Evolutionary conservation across 37 sponge, comb jelly and placozoan genomes (phyloP).

Genomic region (Chondrosia reniformis): DNA sequence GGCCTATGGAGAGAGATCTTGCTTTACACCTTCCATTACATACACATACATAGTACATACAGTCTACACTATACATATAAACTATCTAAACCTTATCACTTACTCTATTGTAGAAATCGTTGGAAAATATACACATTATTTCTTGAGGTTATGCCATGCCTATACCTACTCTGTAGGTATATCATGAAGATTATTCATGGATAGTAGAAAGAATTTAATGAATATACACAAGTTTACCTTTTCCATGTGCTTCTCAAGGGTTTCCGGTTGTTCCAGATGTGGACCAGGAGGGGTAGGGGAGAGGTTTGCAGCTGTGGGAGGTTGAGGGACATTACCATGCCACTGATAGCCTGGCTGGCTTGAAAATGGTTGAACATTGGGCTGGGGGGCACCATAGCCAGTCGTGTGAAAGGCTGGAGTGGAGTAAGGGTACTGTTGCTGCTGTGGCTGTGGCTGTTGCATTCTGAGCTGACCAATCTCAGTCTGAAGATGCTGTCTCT

Average conservation of each 20-base stretch:
- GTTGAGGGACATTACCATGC: background rate
- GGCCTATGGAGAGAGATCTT: constrained; percentile 58
- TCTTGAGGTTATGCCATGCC: too few relatives aligned
- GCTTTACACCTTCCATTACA: background rate
- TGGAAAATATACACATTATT: too few relatives aligned
- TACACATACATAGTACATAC: background rate
- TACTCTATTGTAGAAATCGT: too few relatives aligned
- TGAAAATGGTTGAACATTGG: background rate
- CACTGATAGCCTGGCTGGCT: background rate
- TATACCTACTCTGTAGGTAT: too few relatives aligned
- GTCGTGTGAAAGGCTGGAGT: background rate
- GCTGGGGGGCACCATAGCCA: background rate
- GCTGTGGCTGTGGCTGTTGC: background rate
- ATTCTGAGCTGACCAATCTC: background rate
- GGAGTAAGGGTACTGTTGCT: background rate
- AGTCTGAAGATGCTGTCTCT: constrained; percentile 3
- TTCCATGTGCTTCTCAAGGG: constrained; percentile 19
- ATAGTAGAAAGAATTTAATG: too few relatives aligned
- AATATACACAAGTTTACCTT: too few relatives aligned
- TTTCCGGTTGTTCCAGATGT: background rate
- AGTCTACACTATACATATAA: background rate
- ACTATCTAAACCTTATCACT: too few relatives aligned
- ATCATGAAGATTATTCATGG: too few relatives aligned
- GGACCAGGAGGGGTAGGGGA: constrained; percentile 4
- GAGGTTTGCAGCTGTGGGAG: background rate